Evolutionary conservation across 2,888 invertebrate genomes (phyloP), one percentile per base, ranked within the genome.

Genomic region (Bibio marci): DNA sequence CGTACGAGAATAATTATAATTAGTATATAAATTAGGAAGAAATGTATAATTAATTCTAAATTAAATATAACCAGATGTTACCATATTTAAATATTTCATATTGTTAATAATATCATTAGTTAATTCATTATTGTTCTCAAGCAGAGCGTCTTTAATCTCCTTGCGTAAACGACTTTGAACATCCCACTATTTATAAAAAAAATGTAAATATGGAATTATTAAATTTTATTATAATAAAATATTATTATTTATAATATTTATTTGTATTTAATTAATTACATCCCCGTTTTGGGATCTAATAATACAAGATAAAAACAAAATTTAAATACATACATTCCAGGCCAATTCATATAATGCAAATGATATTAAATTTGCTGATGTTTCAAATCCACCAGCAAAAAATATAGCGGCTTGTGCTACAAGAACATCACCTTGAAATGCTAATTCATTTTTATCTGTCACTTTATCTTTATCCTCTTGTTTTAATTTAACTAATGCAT

Each of bases 61-160:
- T n/a, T n/a, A n/a, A n/a, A n/a, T n/a, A n/a, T n/a, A n/a, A n/a
- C n/a, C n/a, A n/a, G 26, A 18, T 4, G 12, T 8, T 52, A 58
- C 62, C 61, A 59, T 62, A 40, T 66, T 60, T 47, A 67, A 49
- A 45, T 64, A 66, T 22, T 55, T 50, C 57, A 67, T 50, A 5
- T 59, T 56, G 2, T 54, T 52, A 8, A 67, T 48, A 15, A 58
- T 45, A 14, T 62, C 50, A 37, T 63, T 62, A 2, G 58, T 62
- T 0, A 66, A 43, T 32, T 1, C 62, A 62, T 0, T 51, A 52
- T 38, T 57, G 52, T n/a, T 50, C 22, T 4, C 48, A 4, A 48
- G 43, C 12, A 63, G 44, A 1, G 57, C 56, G 2, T 50, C 43
- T 2, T 55, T 53, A 22, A 68, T 60, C 47, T 68, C 68, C 10